A percentile compares a stretch with the other conserved stretches of the same genome.
Evolutionary conservation across 2,113 vertebrate genomes (phyloP).

Genomic region (Phylloscopus trochiloides): DNA sequence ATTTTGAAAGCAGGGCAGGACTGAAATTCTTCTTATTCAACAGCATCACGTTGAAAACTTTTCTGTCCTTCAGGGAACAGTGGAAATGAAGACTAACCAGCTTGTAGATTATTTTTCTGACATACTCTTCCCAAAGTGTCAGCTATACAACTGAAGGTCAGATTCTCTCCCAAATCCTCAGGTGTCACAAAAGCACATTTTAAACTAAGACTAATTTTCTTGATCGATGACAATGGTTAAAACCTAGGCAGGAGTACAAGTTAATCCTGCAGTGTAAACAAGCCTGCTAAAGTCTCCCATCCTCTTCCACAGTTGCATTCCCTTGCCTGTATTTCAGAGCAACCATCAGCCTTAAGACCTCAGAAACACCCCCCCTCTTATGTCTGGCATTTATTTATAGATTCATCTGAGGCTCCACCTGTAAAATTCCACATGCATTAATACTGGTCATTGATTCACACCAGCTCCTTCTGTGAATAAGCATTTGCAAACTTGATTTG

Average conservation of each 20-base stretch:
- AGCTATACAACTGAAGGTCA: background rate
- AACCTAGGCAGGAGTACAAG: background rate
- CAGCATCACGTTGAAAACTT: background rate
- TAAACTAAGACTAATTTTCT: background rate
- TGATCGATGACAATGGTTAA: background rate
- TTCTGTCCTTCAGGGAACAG: background rate
- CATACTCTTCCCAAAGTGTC: background rate
- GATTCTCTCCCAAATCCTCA: background rate
- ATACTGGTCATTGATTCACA: background rate
- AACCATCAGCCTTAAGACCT: background rate
- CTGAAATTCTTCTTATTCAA: background rate
- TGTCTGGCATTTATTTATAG: background rate
- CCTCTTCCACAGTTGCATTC: background rate
- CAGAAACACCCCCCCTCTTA: background rate
- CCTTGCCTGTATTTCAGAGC: background rate
- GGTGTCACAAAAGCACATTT: background rate
- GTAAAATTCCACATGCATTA: background rate
- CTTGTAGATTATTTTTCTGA: background rate
- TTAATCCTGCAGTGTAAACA: background rate
- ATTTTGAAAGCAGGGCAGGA: fast-evolving
- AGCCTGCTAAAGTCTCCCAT: background rate
- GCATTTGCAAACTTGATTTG: background rate
- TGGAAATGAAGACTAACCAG: background rate
- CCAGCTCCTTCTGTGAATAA: background rate
- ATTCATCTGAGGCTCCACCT: background rate